Evolutionary conservation across 1,140 invertebrate species (phyloP).

Genomic region (Bombyx mori): DNA sequence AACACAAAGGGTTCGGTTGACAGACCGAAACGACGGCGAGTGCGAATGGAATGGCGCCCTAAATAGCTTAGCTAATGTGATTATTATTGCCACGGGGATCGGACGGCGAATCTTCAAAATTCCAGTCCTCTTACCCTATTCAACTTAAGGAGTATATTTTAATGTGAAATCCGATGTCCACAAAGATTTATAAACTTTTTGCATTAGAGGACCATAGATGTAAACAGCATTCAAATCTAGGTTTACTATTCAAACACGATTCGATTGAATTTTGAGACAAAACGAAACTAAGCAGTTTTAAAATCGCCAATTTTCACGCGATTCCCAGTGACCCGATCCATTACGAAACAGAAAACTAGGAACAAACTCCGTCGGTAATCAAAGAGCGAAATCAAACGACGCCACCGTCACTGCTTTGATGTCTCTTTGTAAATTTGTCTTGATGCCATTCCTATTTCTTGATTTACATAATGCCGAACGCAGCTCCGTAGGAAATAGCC

Average conservation of each 20-base stretch:
- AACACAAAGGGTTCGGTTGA: slow-evolving; percentile 43
- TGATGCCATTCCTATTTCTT: slow-evolving; percentile 22
- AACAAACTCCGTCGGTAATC: slow-evolving; percentile 36
- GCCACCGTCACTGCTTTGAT: slow-evolving; percentile 41
- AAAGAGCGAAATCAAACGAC: slow-evolving; percentile 55
- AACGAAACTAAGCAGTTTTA: no score
- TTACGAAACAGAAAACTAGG: slow-evolving; percentile 42
- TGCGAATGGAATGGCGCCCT: slow-evolving; percentile 47
- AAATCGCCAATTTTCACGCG: no score
- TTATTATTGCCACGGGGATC: neutral
- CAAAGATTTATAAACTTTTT: no score
- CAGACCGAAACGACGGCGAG: slow-evolving; percentile 13
- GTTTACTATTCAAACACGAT: no score
- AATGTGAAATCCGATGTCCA: no score
- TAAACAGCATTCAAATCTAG: no score
- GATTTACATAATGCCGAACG: slow-evolving; percentile 25
- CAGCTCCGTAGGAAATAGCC: slow-evolving; percentile 17
- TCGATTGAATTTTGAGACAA: no score
- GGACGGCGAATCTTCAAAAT: no score
- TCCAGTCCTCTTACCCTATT: no score
- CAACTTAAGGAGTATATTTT: no score
- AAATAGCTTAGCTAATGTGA: slow-evolving; percentile 28
- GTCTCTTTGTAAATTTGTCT: slow-evolving; percentile 41
- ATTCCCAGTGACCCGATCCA: neutral
- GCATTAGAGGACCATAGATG: no score